A percentile compares a stretch with the other conserved stretches of the same genome.
Evolutionary conservation across 2,113 vertebrate species (phyloP).

Genomic region (Nothobranchius kuhntae): DNA sequence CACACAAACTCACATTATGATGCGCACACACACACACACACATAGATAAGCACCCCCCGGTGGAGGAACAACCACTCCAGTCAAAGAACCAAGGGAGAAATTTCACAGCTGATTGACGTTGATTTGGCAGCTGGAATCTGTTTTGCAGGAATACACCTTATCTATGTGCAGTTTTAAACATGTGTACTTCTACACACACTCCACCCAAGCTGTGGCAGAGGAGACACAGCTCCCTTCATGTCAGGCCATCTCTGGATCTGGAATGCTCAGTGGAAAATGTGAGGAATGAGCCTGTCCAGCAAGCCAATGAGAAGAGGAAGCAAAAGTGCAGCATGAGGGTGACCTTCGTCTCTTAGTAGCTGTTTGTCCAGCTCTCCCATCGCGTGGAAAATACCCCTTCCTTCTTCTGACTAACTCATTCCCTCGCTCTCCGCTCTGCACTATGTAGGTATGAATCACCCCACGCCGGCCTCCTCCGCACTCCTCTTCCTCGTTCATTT

Average conservation of each 20-base stretch:
- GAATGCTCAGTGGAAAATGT: conserved; percentile 51
- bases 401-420: conserved; percentile 59
- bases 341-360: conserved; percentile 55
- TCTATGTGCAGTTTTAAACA: conserved; percentile 18
- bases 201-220: conserved; percentile 2
- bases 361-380: conserved; percentile 60
- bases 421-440: conserved; percentile 30
- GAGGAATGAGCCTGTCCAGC: conserved; percentile 59
- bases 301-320: conserved; percentile 34
- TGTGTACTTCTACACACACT: conserved; percentile 10
- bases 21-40: conserved; percentile 14
- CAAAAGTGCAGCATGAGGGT: conserved; percentile 23
- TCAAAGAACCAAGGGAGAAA: conserved; percentile 23
- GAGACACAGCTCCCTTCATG: conserved; percentile 4
- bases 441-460: conserved; percentile 67
- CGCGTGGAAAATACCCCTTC: conserved; percentile 42
- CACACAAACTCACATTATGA: conserved; percentile 6
- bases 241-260: conserved; percentile 42
- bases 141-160: conserved; percentile 31
- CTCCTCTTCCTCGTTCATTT: conserved; percentile 52
- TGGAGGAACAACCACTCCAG: conserved; percentile 50
- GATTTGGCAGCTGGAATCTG: conserved; percentile 55
- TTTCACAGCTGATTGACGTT: conserved; percentile 63
- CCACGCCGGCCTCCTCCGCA: conserved; percentile 59
- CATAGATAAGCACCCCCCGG: conserved; percentile 15